phyloP scores from a whole-genome alignment of 2,797 vertebrate genomes.

The Denticeps clupeoides region DNA sequence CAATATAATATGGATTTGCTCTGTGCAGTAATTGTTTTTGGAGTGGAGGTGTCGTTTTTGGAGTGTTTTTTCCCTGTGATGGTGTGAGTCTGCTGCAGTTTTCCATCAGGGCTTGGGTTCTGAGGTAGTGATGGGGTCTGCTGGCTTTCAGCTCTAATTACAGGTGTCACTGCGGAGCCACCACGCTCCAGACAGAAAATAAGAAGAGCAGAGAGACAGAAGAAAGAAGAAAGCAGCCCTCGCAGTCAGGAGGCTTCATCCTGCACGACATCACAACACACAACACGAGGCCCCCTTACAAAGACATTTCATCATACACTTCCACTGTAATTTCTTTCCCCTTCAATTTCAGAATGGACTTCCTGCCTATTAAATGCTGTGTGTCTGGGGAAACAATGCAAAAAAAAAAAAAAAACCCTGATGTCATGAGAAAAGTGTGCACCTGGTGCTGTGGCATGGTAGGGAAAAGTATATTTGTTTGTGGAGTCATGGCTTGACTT shows the following conservation, averaged over 20 bases:
- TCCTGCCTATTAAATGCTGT: slow-evolving; percentile 29
- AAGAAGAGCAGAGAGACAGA: background rate
- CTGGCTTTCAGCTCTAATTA: background rate
- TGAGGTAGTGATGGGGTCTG: too few species aligned
- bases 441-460: slow-evolving; percentile 13
- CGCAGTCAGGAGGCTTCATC: slow-evolving; percentile 7
- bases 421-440: slow-evolving; percentile 28
- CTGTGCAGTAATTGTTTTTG: too few species aligned
- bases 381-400: slow-evolving; percentile 26
- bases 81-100: too few species aligned
- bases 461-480: slow-evolving; percentile 18
- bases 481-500: slow-evolving; percentile 27
- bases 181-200: slow-evolving; percentile 14
- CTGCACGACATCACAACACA: slow-evolving; percentile 15
- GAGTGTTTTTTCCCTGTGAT: too few species aligned
- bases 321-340: slow-evolving; percentile 18
- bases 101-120: background rate
- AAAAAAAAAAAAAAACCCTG: slow-evolving; percentile 30
- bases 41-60: too few species aligned
- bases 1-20: too few species aligned
- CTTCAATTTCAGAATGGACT: slow-evolving; percentile 33
- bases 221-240: background rate
- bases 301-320: slow-evolving; percentile 24
- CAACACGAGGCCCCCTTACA: slow-evolving; percentile 31
- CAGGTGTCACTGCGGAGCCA: background rate